These are phyloP conservation scores for Forbesichthys agassizii DNA, from an alignment of 2,113 vertebrate species.

Conservation along the genomic window DNA sequence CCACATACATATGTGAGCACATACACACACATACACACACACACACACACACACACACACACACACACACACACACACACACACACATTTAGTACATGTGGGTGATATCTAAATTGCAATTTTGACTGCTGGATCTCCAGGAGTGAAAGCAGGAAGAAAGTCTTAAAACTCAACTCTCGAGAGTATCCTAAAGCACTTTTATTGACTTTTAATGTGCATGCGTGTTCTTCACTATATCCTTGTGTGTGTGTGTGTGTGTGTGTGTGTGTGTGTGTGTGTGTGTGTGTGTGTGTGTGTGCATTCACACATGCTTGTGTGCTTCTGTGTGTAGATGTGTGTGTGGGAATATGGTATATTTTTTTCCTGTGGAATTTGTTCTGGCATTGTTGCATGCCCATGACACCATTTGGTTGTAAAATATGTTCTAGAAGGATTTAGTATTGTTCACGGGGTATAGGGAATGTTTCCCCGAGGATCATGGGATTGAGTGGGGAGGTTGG, in stretches of 20 bases:
- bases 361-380: conserved; percentile 60
- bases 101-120: conserved; percentile 62
- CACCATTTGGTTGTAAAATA: conserved; percentile 64
- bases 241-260: conserved; percentile 8
- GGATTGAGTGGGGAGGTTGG: conserved; percentile 55
- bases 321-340: background rate
- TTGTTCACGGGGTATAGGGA: conserved; percentile 59
- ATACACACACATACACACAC: background rate
- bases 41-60: background rate
- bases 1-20: background rate
- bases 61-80: background rate
- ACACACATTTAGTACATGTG: background rate
- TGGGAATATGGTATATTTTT: conserved; percentile 33
- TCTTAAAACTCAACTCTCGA: conserved; percentile 66
- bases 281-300: background rate
- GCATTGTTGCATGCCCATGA: conserved; percentile 57
- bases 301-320: conserved; percentile 20
- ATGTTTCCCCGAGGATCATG: conserved; percentile 56
- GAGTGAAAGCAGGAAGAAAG: conserved; percentile 72
- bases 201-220: conserved; percentile 63
- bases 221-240: conserved; percentile 11
- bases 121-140: conserved; percentile 64
- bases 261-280: background rate
- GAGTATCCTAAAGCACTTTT: conserved; percentile 74
- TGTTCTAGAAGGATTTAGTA: conserved; percentile 52